Evolutionary conservation across 1,140 invertebrate species (phyloP).

Genomic region (Danaus plexippus): DNA sequence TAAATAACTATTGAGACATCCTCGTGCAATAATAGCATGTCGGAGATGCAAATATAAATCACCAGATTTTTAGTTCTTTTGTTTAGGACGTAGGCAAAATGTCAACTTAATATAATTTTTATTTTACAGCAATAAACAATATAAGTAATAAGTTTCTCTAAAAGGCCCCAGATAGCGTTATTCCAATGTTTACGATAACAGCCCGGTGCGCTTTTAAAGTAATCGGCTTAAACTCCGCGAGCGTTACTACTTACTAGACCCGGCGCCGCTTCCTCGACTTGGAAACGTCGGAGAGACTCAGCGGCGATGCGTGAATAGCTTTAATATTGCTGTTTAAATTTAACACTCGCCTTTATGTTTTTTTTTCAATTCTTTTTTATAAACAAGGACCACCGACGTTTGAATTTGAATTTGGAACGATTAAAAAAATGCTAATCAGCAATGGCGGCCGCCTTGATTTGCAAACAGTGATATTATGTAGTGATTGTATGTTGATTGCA

Average conservation of each 20-base stretch:
- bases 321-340: slow-evolving; percentile 10
- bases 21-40: too few relatives aligned
- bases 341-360: neutral
- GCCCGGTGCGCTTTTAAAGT: slow-evolving; percentile 27
- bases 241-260: slow-evolving; percentile 8
- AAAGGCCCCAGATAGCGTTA: slow-evolving; percentile 23
- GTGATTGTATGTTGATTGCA: slow-evolving; percentile 60
- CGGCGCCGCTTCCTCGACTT: slow-evolving; percentile 19
- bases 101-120: neutral
- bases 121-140: neutral
- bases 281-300: slow-evolving; percentile 17
- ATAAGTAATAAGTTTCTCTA: slow-evolving; percentile 3
- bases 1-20: too few relatives aligned
- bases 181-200: slow-evolving; percentile 30
- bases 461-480: slow-evolving; percentile 52
- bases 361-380: slow-evolving; percentile 1
- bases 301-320: slow-evolving; percentile 21
- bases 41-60: too few relatives aligned
- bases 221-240: slow-evolving; percentile 32
- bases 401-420: slow-evolving; percentile 46
- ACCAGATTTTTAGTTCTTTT: too few relatives aligned
- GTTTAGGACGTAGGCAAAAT: neutral
- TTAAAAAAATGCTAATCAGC: slow-evolving; percentile 49
- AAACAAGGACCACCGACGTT: slow-evolving; percentile 28
- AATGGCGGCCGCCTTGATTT: slow-evolving; percentile 55